Evolutionary conservation across 2,113 vertebrate species (phyloP), one percentile per base, ranked within the genome.

Genomic region (Mustelus asterias): DNA sequence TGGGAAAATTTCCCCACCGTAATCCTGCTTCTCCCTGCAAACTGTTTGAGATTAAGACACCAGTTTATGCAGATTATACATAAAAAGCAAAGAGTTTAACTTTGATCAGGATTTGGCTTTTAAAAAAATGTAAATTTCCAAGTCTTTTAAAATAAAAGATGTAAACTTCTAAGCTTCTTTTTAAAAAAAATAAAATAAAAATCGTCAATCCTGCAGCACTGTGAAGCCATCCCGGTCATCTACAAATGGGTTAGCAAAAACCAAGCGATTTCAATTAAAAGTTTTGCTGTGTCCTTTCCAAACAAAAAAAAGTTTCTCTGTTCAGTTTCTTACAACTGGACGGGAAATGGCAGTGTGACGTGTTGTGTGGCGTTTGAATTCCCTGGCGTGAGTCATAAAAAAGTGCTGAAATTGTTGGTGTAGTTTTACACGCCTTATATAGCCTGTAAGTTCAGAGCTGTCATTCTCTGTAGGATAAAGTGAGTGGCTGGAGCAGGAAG

Each of bases 341-440:
- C 67, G 94, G 94, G 94, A 95, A 95, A 95, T 95, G 94, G 94
- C 41, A 72, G 69, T 54, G 94, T 95, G 94, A 95, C 94, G 94
- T 95, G 94, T 72, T 41, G 22, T 94, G 93, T 72, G 44, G 94
- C 93, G 93, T 72, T 95, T 76, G 94, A 95, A 95, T 95, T 95
- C 94, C 94, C 94, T 72, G 69, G 94, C 37, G 94, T 95, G 94
- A 95, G 94, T 95, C 94, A 95, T 95, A 95, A 95, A 95, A 92
- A 95, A 95, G 94, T 95, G 67, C 94, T 72, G 94, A 95, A 95
- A 95, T 72, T 48, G 94, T 95, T 95, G 94, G 94, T 95, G 94
- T 95, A 95, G 94, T 95, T 95, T 72, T 95, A 72, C 94, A 95
- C 94, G 94, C 94, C 94, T 54, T 95, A 95, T 95, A 95, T 95